phyloP scores from a whole-genome alignment of 1,140 invertebrate genomes.

The Carcinoscorpius rotundicauda region DNA sequence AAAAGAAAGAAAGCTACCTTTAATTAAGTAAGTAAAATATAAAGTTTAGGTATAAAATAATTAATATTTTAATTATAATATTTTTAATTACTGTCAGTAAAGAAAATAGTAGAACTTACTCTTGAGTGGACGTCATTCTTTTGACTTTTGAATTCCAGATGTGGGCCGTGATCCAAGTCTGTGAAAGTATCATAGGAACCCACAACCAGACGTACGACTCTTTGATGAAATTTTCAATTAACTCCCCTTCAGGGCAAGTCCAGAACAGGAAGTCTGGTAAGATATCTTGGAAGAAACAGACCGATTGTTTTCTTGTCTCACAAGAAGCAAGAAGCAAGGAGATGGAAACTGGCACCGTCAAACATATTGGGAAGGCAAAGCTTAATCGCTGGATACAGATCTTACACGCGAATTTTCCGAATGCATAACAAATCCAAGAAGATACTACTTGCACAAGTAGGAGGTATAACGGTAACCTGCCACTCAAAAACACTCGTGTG shows the following conservation, averaged over 20 bases:
- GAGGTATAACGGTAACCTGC: constrained; percentile 48
- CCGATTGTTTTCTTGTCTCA: constrained; percentile 44
- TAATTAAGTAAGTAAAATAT: too few relatives aligned
- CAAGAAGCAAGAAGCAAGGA: constrained; percentile 76
- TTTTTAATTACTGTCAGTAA: too few relatives aligned
- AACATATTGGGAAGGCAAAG: constrained; percentile 84
- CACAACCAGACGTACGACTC: constrained; percentile 2
- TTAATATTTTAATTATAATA: too few relatives aligned
- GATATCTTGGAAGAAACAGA: constrained; percentile 68
- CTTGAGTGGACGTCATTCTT: constrained; percentile 87
- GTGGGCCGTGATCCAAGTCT: constrained; percentile 90
- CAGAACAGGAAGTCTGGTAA: constrained; percentile 79
- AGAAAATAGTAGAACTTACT: constrained; percentile 34
- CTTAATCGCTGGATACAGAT: constrained; percentile 92
- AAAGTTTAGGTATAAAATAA: too few relatives aligned
- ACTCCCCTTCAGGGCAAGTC: constrained; percentile 60
- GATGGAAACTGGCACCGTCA: constrained; percentile 76
- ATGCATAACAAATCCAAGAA: constrained; percentile 75
- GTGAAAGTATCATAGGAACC: constrained; percentile 64
- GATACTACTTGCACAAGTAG: constrained; percentile 64
- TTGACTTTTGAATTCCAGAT: constrained; percentile 96
- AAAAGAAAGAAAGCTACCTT: constrained; percentile 5
- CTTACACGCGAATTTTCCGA: constrained; percentile 88
- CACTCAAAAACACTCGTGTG: too few relatives aligned
- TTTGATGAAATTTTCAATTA: constrained; percentile 25